A percentile compares a stretch with the other conserved stretches of the same genome.
These are phyloP conservation scores for Melanophora roralis DNA, from an alignment of 2,888 invertebrate species.

Conservation along the genomic window DNA sequence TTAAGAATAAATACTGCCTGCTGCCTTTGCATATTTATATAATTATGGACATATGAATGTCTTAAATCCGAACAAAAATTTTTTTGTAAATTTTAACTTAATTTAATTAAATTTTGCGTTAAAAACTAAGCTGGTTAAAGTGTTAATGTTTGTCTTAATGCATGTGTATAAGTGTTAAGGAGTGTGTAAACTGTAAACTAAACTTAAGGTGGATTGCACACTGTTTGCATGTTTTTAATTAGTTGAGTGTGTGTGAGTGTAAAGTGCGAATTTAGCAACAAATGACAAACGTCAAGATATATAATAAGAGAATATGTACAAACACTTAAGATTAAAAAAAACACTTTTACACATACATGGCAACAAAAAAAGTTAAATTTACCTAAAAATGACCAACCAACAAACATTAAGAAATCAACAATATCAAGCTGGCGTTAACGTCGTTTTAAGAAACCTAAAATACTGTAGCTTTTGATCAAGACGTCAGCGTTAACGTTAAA, in stretches of 20 bases:
- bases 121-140: not conserved
- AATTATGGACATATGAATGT: too few relatives aligned
- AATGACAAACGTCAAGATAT: conserved; percentile 42
- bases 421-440: conserved; percentile 49
- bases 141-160: conserved; percentile 4
- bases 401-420: conserved; percentile 61
- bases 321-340: conserved; percentile 25
- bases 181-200: not conserved
- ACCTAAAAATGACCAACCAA: conserved; percentile 43
- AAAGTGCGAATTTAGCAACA: conserved; percentile 72
- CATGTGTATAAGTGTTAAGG: not conserved
- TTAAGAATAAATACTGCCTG: too few relatives aligned
- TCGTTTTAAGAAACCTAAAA: conserved; percentile 14
- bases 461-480: conserved; percentile 10
- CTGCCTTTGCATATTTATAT: too few relatives aligned
- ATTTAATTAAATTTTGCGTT: not conserved
- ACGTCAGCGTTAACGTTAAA: conserved; percentile 51
- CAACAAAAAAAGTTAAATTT: conserved; percentile 32
- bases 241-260: conserved; percentile 70
- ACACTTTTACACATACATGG: conserved; percentile 4
- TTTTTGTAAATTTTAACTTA: not conserved
- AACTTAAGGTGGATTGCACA: conserved; percentile 34
- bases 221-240: conserved; percentile 44
- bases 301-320: conserved; percentile 19
- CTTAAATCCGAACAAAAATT: too few relatives aligned